phyloP scores from a whole-genome alignment of 1,140 invertebrate genomes.

The Kradibia gibbosae region DNA sequence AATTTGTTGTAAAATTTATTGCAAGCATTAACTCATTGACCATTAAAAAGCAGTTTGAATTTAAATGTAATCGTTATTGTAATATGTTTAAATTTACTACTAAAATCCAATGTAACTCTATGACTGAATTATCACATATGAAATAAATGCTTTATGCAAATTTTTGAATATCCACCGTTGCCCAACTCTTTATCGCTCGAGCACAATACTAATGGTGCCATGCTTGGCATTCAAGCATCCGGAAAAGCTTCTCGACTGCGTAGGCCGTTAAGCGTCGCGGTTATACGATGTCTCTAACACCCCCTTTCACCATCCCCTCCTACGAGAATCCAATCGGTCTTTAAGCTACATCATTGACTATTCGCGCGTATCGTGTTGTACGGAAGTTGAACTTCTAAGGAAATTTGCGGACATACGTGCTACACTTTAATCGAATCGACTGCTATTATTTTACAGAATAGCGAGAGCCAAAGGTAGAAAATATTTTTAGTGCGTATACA shows the following conservation, averaged over 20 bases:
- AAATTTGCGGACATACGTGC: constrained; percentile 35
- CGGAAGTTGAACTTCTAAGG: constrained; percentile 50
- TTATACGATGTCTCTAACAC: background rate
- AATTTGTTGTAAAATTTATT: no score
- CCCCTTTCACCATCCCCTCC: background rate
- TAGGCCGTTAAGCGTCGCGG: background rate
- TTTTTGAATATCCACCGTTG: no score
- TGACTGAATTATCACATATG: no score
- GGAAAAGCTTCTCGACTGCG: background rate
- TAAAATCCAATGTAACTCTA: no score
- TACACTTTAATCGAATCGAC: background rate
- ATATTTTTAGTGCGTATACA: background rate
- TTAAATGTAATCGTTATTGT: no score
- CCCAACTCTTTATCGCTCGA: no score
- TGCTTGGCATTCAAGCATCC: background rate
- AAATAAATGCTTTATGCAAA: no score
- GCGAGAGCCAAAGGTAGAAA: background rate
- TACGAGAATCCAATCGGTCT: constrained; percentile 20
- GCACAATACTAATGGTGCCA: no score
- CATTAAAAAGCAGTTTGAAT: no score
- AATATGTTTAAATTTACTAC: no score
- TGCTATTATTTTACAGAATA: background rate
- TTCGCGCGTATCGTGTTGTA: constrained; percentile 31
- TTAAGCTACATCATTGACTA: constrained; percentile 35
- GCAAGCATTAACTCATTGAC: no score